These are phyloP conservation scores for Toxostoma redivivum DNA, from an alignment of 2,113 vertebrate species.

Conservation along the genomic window DNA sequence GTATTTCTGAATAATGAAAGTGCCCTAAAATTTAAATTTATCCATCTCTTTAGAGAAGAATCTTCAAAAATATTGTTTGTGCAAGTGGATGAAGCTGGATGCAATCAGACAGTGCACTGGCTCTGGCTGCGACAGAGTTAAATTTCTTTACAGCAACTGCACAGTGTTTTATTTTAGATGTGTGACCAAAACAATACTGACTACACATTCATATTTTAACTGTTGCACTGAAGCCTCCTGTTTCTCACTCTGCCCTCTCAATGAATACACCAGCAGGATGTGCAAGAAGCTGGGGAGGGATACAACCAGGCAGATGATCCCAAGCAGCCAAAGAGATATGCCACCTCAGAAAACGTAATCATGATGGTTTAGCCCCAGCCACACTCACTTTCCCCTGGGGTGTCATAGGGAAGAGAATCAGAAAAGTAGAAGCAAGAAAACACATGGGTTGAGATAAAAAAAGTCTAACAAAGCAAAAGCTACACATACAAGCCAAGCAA, in stretches of 20 bases:
- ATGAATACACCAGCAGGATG: fast-evolving
- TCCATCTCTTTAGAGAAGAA: not conserved
- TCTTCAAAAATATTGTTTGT: not conserved
- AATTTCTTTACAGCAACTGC: not conserved
- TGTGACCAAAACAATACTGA: not conserved
- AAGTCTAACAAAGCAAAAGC: not conserved
- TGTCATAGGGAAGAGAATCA: not conserved
- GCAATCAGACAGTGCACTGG: not conserved
- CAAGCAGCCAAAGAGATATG: not conserved
- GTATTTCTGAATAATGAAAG: not conserved
- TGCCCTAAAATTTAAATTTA: not conserved
- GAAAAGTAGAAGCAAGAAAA: not conserved
- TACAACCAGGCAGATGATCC: not conserved
- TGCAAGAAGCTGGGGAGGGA: not conserved
- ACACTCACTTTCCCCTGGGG: fast-evolving
- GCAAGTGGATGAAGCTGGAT: not conserved
- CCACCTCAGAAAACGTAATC: not conserved
- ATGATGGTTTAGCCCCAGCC: not conserved
- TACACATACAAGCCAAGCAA: fast-evolving
- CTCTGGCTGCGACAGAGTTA: not conserved
- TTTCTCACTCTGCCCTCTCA: not conserved
- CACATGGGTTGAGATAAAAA: not conserved
- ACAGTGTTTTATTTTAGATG: fast-evolving
- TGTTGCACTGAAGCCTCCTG: not conserved
- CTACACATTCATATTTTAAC: not conserved